Evolutionary conservation across 2,888 invertebrate species (phyloP).

Genomic region (Anoplius nigerrimus): DNA sequence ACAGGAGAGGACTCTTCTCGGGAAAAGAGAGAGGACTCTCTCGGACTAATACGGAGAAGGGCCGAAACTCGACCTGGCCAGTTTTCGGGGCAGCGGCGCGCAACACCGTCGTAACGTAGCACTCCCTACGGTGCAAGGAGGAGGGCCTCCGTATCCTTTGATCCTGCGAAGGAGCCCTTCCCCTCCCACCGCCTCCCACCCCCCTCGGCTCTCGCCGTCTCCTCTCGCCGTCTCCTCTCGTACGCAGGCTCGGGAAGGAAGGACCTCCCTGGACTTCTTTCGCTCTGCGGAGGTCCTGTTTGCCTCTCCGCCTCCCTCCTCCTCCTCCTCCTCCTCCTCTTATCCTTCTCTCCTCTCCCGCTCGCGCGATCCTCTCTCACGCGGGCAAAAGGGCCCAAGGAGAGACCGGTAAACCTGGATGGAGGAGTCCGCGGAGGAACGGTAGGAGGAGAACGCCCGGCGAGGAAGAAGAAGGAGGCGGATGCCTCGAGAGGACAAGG

Average conservation of each 20-base stretch:
- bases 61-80: constrained; percentile 55
- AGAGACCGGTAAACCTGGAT: constrained; percentile 6
- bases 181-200: too few species aligned
- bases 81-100: constrained; percentile 44
- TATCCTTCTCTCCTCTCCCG: constrained; percentile 13
- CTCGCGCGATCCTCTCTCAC: background rate
- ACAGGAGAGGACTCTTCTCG: too few species aligned
- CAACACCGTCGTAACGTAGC: constrained; percentile 31
- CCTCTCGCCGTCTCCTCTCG: constrained; percentile 43
- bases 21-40: too few species aligned
- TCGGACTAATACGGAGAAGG: constrained; percentile 32
- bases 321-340: constrained; percentile 12
- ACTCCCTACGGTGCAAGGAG: constrained; percentile 56
- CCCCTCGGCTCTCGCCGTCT: too few species aligned
- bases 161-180: constrained; percentile 59
- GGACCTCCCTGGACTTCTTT: constrained; percentile 69
- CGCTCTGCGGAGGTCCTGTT: constrained; percentile 65
- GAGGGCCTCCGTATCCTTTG: constrained; percentile 59
- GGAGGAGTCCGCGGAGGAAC: constrained; percentile 14
- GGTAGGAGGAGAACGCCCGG: constrained; percentile 24
- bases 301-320: constrained; percentile 32
- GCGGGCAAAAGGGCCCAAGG: constrained; percentile 7
- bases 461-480: constrained; percentile 28
- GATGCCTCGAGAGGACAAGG: constrained; percentile 37
- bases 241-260: constrained; percentile 47